Evolutionary conservation across 2,113 vertebrate genomes (phyloP).

Genomic region (Chauna torquata): DNA sequence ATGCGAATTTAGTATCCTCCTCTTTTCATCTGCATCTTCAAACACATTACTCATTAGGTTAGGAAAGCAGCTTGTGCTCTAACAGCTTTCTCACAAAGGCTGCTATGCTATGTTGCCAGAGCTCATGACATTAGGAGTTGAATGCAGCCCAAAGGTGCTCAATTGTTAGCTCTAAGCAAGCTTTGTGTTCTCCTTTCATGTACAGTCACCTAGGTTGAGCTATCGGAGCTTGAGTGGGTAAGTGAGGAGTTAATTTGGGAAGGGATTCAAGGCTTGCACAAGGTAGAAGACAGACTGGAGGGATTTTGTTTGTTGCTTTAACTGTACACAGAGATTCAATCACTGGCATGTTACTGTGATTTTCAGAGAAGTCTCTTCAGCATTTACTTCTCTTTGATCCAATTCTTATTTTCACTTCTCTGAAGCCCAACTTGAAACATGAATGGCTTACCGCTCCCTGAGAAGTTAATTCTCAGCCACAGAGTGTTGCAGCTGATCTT

Average conservation of each 20-base stretch:
- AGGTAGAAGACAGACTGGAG: background rate
- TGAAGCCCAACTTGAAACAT: background rate
- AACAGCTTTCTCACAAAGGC: background rate
- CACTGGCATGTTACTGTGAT: background rate
- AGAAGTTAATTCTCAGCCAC: background rate
- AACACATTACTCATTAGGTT: background rate
- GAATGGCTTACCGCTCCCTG: rapidly evolving
- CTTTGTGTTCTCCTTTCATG: background rate
- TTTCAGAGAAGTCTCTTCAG: background rate
- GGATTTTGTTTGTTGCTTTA: background rate
- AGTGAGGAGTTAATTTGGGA: background rate
- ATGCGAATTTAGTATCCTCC: background rate
- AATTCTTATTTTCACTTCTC: background rate
- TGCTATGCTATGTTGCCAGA: background rate
- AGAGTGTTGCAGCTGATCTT: background rate
- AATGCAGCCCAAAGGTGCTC: background rate
- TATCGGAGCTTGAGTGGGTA: background rate
- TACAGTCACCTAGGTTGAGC: background rate
- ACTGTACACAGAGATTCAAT: background rate
- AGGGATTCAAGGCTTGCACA: background rate
- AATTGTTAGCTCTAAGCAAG: background rate
- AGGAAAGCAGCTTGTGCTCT: background rate
- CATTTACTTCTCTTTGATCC: background rate
- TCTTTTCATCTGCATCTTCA: background rate
- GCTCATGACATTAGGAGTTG: background rate